A percentile compares a stretch with the other conserved stretches of the same genome.
These are phyloP conservation scores for Rhizoglyphus robini DNA, from an alignment of 1,140 invertebrate genomes.

Conservation along the genomic window DNA sequence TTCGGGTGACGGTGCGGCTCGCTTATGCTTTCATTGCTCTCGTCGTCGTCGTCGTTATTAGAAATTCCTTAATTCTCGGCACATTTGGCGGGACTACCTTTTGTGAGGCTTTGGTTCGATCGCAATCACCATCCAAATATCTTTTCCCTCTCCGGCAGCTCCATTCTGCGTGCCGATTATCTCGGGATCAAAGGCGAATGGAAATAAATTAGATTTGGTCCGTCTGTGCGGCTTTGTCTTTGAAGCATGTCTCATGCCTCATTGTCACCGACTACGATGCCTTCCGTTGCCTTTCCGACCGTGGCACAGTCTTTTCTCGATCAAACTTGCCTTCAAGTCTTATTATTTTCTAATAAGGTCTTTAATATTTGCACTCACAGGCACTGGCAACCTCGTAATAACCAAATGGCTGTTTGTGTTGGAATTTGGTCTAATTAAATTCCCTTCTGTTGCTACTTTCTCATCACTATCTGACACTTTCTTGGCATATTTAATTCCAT, in stretches of 20 bases:
- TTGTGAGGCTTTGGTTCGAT: neutral
- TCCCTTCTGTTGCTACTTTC: neutral
- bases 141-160: neutral
- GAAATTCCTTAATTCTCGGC: slow-evolving; percentile 8
- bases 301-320: neutral
- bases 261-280: slow-evolving; percentile 13
- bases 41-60: slow-evolving; percentile 1
- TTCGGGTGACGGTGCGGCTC: neutral
- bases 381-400: neutral
- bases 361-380: neutral
- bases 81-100: neutral
- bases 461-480: too few relatives aligned
- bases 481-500: neutral
- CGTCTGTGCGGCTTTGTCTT: neutral
- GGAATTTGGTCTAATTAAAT: neutral
- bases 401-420: neutral
- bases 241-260: neutral
- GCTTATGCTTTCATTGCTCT: neutral
- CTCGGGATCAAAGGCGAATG: slow-evolving; percentile 9
- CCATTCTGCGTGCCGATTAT: neutral
- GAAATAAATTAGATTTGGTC: slow-evolving; percentile 9
- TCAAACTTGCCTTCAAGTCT: neutral
- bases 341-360: neutral
- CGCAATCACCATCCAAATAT: neutral
- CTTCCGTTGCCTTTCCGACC: too few relatives aligned